A percentile compares a stretch with the other conserved stretches of the same genome.
These are phyloP conservation scores for Pelodiscus sinensis DNA, from an alignment of 2,113 vertebrate genomes.

Conservation along the genomic window DNA sequence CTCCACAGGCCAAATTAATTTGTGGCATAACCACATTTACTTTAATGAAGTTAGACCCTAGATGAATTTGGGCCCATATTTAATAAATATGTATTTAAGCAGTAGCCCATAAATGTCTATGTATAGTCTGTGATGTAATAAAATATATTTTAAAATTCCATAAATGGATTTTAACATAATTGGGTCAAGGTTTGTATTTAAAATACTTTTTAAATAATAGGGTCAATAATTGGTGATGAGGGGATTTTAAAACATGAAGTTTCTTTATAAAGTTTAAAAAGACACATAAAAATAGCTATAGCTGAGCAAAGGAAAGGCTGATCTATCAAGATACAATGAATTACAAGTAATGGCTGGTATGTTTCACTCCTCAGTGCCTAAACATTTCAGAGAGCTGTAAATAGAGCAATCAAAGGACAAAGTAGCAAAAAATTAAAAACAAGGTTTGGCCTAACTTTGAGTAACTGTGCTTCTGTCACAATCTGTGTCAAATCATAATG, in stretches of 20 bases:
- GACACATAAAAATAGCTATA: neutral
- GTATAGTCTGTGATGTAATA: neutral
- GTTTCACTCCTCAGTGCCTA: constrained; percentile 36
- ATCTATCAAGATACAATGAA: constrained; percentile 39
- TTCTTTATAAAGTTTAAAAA: neutral
- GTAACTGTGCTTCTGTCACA: neutral
- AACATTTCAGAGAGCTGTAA: constrained; percentile 22
- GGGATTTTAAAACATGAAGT: constrained; percentile 49
- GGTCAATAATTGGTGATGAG: constrained; percentile 42
- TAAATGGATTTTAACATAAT: constrained; percentile 64
- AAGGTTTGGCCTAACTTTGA: constrained; percentile 12
- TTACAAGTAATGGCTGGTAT: constrained; percentile 43
- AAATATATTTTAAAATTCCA: constrained; percentile 67
- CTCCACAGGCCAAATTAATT: neutral
- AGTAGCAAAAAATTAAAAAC: neutral
- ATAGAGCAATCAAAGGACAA: constrained; percentile 10
- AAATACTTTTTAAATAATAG: constrained; percentile 41
- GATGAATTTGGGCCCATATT: constrained; percentile 2
- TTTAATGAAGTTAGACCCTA: neutral
- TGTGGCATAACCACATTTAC: neutral
- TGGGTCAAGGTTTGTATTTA: constrained; percentile 53
- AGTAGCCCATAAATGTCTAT: constrained; percentile 48
- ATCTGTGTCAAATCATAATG: neutral
- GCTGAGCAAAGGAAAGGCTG: constrained; percentile 21
- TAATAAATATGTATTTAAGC: constrained; percentile 61